Evolutionary conservation across 2,797 vertebrate species (phyloP).

Genomic region (Phyllotis vaccarum): DNA sequence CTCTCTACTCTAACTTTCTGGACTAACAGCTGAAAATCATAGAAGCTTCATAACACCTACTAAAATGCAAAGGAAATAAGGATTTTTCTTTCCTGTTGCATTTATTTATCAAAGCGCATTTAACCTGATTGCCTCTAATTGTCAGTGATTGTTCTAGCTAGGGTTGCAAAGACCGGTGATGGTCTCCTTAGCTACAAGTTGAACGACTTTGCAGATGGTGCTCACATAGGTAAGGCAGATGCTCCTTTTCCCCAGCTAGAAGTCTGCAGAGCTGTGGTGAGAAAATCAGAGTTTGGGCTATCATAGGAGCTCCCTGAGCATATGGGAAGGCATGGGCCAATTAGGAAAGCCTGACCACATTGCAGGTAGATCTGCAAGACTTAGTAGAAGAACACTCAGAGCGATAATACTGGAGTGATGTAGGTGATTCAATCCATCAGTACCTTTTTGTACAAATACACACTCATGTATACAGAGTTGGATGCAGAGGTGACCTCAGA

Average conservation of each 20-base stretch:
- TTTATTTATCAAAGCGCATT: constrained; percentile 38
- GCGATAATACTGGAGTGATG: accelerated
- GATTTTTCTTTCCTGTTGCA: neutral
- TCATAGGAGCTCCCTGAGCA: neutral
- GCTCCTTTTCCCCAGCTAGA: neutral
- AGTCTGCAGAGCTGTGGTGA: neutral
- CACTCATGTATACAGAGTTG: neutral
- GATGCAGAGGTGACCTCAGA: neutral
- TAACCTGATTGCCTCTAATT: constrained; percentile 21
- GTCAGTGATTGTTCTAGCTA: constrained; percentile 11
- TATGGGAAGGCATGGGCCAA: neutral
- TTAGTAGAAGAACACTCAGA: neutral
- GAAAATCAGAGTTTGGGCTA: neutral
- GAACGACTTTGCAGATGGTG: neutral
- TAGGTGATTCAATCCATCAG: neutral
- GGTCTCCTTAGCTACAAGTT: constrained; percentile 6
- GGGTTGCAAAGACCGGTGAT: constrained; percentile 37
- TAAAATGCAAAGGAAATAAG: constrained; percentile 48
- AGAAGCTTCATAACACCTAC: constrained; percentile 31
- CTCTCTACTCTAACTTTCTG: neutral
- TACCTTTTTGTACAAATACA: neutral
- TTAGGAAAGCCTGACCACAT: neutral
- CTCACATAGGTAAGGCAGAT: neutral
- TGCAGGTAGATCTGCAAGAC: neutral
- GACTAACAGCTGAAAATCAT: constrained; percentile 20